Conservation (phyloP, 1,140 invertebrate genomes). For the Drosophila busckii region DNA sequence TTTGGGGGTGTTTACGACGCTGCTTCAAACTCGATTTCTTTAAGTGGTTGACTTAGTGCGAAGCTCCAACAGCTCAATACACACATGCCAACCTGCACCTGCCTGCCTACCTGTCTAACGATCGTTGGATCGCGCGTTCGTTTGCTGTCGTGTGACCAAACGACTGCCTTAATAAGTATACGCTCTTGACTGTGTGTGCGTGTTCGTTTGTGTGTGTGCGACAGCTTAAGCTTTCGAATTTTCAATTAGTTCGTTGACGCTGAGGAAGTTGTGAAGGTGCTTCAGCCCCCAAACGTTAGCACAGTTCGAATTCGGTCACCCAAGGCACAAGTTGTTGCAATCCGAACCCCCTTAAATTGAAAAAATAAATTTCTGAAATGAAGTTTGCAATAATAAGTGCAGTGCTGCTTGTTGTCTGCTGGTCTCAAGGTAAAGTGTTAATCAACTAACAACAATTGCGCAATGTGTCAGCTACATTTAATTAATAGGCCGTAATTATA, state of each 20-base stretch:
- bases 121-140: conserved; percentile 56
- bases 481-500: conserved; percentile 8
- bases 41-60: conserved; percentile 36
- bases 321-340: conserved; percentile 56
- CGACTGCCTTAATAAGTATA: neutral
- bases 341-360: conserved; percentile 17
- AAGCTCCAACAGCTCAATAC: conserved; percentile 40
- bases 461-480: neutral
- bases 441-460: neutral
- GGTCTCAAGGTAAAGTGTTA: conserved; percentile 52
- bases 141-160: conserved; percentile 25
- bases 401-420: conserved; percentile 44
- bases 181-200: neutral
- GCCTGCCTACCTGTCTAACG: conserved; percentile 17
- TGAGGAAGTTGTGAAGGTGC: conserved; percentile 74
- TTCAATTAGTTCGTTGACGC: conserved; percentile 75
- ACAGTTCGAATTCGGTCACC: conserved; percentile 62
- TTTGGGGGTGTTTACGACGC: conserved; percentile 19
- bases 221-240: conserved; percentile 72
- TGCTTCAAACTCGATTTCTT: conserved; percentile 30
- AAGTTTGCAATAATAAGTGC: conserved; percentile 34
- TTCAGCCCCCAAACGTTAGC: conserved; percentile 49
- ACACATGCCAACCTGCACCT: conserved; percentile 23
- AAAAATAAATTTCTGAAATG: conserved; percentile 22
- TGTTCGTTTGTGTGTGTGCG: conserved; percentile 17